These are phyloP conservation scores for Podarcis muralis DNA, from an alignment of 2,113 vertebrate genomes.

Conservation along the genomic window DNA sequence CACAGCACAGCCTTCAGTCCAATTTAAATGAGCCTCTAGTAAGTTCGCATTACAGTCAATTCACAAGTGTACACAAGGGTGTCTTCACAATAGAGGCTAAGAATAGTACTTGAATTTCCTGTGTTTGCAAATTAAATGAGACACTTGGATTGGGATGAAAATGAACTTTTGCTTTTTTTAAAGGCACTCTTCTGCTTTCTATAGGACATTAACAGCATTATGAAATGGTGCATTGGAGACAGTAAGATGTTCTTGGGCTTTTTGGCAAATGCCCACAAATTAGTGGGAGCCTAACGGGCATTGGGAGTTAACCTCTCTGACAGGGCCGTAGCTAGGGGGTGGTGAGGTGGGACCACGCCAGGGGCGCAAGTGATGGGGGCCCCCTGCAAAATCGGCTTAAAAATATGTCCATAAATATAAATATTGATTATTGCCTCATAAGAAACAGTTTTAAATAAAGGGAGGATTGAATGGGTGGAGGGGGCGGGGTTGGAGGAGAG, in stretches of 20 bases:
- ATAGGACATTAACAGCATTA: conserved; percentile 12
- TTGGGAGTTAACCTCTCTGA: too few relatives aligned
- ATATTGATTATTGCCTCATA: too few relatives aligned
- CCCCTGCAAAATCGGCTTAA: too few relatives aligned
- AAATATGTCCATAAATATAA: too few relatives aligned
- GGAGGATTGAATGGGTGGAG: too few relatives aligned
- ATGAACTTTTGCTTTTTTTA: conserved; percentile 9
- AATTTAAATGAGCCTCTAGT: not conserved
- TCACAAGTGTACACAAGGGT: not conserved
- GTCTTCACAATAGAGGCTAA: conserved; percentile 4
- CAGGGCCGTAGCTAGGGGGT: too few relatives aligned
- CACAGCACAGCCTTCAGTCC: not conserved
- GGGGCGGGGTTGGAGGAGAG: too few relatives aligned
- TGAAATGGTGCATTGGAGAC: not conserved
- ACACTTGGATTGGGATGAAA: conserved; percentile 36
- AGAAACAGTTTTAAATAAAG: too few relatives aligned
- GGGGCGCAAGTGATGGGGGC: too few relatives aligned
- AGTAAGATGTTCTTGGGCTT: not conserved
- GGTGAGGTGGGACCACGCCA: too few relatives aligned
- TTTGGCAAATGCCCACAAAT: not conserved
- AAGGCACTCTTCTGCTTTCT: conserved; percentile 27
- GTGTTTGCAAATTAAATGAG: conserved; percentile 52
- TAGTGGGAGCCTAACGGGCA: too few relatives aligned
- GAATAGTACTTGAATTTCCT: conserved; percentile 13
- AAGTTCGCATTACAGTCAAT: not conserved